Conservation (phyloP, 2,797 vertebrate genomes). For the Coranthus polyacanthus region DNA sequence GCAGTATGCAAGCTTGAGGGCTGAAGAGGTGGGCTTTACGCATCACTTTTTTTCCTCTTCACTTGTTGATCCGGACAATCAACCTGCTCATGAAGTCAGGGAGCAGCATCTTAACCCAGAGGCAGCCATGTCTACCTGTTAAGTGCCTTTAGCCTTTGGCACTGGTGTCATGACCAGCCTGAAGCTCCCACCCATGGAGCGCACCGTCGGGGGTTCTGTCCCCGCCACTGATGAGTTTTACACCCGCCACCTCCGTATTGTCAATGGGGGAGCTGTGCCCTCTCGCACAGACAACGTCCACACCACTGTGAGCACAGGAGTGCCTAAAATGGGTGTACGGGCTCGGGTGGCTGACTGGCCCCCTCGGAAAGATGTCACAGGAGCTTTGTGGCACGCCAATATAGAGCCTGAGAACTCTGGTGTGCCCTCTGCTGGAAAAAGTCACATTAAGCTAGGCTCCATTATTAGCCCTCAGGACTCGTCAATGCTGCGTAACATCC, state of each 20-base stretch:
- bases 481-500: constrained; percentile 95
- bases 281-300: constrained; percentile 90
- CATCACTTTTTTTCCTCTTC: constrained; percentile 3
- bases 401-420: constrained; percentile 68
- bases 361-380: constrained; percentile 89
- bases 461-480: constrained; percentile 91
- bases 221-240: constrained; percentile 95
- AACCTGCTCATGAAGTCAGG: constrained; percentile 66
- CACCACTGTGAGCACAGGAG: constrained; percentile 88
- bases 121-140: constrained; percentile 80
- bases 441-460: constrained; percentile 90
- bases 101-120: constrained; percentile 51
- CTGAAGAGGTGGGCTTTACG: constrained; percentile 42
- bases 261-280: constrained; percentile 88
- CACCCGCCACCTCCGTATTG: constrained; percentile 91
- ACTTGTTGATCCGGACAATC: constrained; percentile 50
- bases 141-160: constrained; percentile 80
- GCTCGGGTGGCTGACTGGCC: constrained; percentile 98
- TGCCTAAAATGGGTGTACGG: constrained; percentile 98
- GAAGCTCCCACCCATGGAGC: constrained; percentile 93
- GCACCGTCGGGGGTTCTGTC: constrained; percentile 88
- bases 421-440: constrained; percentile 82
- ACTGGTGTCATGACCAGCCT: constrained; percentile 93
- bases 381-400: constrained; percentile 67
- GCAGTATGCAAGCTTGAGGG: constrained; percentile 57